Evolutionary conservation across 1,140 invertebrate species (phyloP), one percentile per base, ranked within the genome.

Genomic region (Solen grandis): DNA sequence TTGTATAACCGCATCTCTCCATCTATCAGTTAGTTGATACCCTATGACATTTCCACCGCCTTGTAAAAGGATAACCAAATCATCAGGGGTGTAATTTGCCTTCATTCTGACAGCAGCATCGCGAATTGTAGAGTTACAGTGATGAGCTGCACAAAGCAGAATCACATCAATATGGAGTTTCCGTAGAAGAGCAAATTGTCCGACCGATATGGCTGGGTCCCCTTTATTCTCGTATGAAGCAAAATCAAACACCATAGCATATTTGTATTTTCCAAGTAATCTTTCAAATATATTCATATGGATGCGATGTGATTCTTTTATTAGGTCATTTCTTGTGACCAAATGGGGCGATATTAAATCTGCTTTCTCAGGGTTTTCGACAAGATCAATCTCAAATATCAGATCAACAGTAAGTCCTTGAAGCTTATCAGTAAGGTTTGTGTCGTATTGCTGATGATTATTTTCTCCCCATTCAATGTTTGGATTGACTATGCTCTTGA

Each of bases 161-260:
- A 60, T 29, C 3, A 60, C 19, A 13, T 60, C 8, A 4, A 60
- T 60, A 5, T 27, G 8, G 10, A 60, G 57, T 60, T 60, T 60
- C 3, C 25, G 3, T 2, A 60, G 27, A 14, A 60, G 25, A 22
- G 35, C 2, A 2, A 60, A 31, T 27, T 60, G 27, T 60, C 57
- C 57, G 5, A 60, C 57, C 29, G n/a, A 13, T 2, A 60, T 60
- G 8, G 57, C 57, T 29, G 57, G 27, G 25, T 60, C 57, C 4
- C 57, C 57, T 60, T 60, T 60, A 29, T 60, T 60, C 35, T 60
- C 57, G 29, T 25, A 16, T 22, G 22, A 13, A 60, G 10, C n/a
- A 60, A 31, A 60, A 60, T 60, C 57, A 19, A 60, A 60, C 2
- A 60, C 13, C 57, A 60, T 60, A 31, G 57, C 57, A 60, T 60